phyloP scores from a whole-genome alignment of 92 coral and sea anemone species.

The Palythoa grandis region DNA sequence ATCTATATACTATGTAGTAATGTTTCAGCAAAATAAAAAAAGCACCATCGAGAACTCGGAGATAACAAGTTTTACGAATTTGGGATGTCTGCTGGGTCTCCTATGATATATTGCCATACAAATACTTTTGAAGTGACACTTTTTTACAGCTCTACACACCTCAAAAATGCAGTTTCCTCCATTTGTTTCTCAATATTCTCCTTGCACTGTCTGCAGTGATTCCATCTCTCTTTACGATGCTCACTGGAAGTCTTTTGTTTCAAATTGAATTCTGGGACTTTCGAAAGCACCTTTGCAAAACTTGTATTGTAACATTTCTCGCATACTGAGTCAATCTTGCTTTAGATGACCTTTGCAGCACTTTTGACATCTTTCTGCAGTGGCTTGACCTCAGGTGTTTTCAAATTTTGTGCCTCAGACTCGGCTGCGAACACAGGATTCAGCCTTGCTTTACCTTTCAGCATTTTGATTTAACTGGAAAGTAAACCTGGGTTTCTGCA shows the following conservation, averaged over 20 bases:
- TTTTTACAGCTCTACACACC: not conserved
- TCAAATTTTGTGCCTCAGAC: constrained; percentile 9
- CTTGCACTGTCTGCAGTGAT: not conserved
- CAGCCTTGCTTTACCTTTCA: constrained; percentile 51
- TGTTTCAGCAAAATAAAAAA: not conserved
- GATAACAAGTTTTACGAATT: not conserved
- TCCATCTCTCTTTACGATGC: not conserved
- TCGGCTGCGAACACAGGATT: constrained; percentile 53
- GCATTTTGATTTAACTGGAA: constrained; percentile 34
- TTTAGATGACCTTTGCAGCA: not conserved
- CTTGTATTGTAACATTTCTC: not conserved
- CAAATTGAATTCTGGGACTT: not conserved
- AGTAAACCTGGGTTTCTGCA: constrained; percentile 42
- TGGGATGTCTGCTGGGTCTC: not conserved
- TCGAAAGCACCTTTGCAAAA: not conserved
- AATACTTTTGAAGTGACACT: not conserved
- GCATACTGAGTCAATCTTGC: not conserved
- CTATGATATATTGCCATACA: not conserved
- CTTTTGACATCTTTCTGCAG: not conserved
- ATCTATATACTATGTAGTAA: no score
- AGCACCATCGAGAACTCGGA: not conserved
- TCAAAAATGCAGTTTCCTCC: not conserved
- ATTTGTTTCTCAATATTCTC: not conserved
- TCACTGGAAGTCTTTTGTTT: not conserved
- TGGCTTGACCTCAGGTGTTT: constrained; percentile 31